Evolutionary conservation across 1,140 invertebrate species (phyloP).

Genomic region (Ceratosolen fusciceps): DNA sequence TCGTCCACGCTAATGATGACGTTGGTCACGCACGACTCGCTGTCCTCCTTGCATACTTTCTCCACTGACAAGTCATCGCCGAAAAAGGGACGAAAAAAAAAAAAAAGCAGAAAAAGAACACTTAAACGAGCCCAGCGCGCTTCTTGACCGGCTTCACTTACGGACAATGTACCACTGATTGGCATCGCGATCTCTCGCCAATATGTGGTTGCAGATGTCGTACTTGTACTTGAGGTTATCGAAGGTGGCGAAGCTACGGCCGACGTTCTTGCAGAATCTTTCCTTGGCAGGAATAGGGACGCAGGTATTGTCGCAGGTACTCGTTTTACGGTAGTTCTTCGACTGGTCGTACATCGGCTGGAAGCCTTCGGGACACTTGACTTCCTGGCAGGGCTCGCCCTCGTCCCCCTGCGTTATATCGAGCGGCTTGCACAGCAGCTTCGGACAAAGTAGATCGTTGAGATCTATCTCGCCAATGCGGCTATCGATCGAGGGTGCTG

Average conservation of each 20-base stretch:
- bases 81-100: no score
- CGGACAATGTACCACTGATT: constrained; percentile 57
- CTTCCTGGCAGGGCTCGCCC: constrained; percentile 32
- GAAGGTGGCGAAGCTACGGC: constrained; percentile 83
- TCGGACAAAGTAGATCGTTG: constrained; percentile 14
- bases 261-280: constrained; percentile 80
- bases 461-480: not conserved
- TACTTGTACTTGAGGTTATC: constrained; percentile 83
- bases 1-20: constrained; percentile 74
- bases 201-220: constrained; percentile 84
- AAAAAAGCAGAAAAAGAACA: no score
- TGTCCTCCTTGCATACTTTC: constrained; percentile 74
- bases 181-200: constrained; percentile 76
- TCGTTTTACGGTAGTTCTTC: constrained; percentile 33
- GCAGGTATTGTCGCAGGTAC: constrained; percentile 69
- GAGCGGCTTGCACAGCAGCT: constrained; percentile 14
- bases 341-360: constrained; percentile 47
- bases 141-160: no score
- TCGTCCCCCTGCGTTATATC: not conserved
- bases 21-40: constrained; percentile 72
- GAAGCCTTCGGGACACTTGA: constrained; percentile 35
- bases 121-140: no score
- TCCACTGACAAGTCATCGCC: constrained; percentile 77
- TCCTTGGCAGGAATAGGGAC: constrained; percentile 74
- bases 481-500: not conserved